Evolutionary conservation across 2,797 vertebrate species (phyloP), one percentile per base, ranked within the genome.

Genomic region (Fratercula arctica): DNA sequence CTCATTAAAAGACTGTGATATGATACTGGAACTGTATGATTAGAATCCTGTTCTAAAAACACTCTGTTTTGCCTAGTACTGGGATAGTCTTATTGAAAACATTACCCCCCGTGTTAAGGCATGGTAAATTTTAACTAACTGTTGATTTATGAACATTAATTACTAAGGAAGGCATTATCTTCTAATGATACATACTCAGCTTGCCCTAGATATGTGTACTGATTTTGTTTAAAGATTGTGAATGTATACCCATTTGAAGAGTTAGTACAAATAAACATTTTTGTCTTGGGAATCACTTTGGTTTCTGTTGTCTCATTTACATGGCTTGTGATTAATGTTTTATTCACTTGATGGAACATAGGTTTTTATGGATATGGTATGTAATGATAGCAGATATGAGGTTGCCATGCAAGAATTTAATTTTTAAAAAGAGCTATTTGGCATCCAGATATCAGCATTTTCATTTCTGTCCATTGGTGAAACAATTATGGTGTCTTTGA

Each of bases 211-310:
- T 35, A 13, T 8, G n/a, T 81, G 80, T 95, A 75, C 88, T 96
- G 41, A 45, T 96, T 90, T 94, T 97, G 69, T 96, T 94, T 96
- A 89, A 94, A 81, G 87, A 79, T 79, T 87, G n/a, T 92, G 93
- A 94, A 91, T 96, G 92, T 88, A 75, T 78, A 61, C 37, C 39
- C 78, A 24, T 96, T 97, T 95, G 92, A 89, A 93, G 89, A 93
- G 56, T 92, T 95, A 95, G 85, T 73, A 94, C 70, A 91, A 98
- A 98, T 98, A 98, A 98, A 98, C 83, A 66, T 87, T 82, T 93
- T 96, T 95, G 76, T 87, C 89, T 89, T 82, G 41, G 13, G 57
- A 95, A 75, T 87, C 46, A 14, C 33, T 82, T 85, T 79, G 57
- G 48, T 72, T 69, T 85, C 66, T 20, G 16, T 82, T 64, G 85